Conservation (phyloP, 2,113 vertebrate species). For the Cryptotis parvus region DNA sequence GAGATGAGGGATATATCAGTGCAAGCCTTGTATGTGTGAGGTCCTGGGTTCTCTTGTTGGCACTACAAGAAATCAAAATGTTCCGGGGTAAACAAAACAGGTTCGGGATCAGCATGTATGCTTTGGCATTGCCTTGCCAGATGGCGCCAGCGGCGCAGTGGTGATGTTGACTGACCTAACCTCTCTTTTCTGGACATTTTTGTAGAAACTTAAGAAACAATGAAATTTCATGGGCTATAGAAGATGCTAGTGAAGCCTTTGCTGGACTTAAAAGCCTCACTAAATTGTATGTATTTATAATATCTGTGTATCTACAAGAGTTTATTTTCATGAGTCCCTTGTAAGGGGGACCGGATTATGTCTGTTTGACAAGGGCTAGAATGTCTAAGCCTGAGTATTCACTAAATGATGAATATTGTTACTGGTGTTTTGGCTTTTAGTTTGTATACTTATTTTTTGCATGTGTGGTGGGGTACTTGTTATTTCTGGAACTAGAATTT, state of each 20-base stretch:
- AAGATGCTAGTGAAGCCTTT: conserved; percentile 91
- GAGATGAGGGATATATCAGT: no score
- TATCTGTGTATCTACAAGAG: conserved; percentile 13
- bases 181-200: conserved; percentile 54
- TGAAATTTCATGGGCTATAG: conserved; percentile 93
- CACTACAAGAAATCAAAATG: no score
- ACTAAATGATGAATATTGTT: conserved; percentile 13
- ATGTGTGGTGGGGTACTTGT: background rate
- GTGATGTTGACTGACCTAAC: background rate
- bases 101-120: background rate
- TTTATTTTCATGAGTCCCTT: conserved; percentile 2
- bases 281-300: conserved; percentile 87
- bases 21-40: no score
- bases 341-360: conserved; percentile 47
- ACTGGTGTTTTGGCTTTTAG: background rate
- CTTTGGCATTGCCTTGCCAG: background rate
- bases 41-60: no score
- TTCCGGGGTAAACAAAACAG: background rate
- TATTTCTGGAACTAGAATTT: conserved; percentile 47
- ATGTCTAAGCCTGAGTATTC: conserved; percentile 16
- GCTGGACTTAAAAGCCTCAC: conserved; percentile 89
- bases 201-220: conserved; percentile 92
- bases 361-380: conserved; percentile 16
- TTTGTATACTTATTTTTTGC: background rate
- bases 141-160: background rate